Conservation (phyloP, 1,140 invertebrate genomes). For the Linepithema humile region DNA sequence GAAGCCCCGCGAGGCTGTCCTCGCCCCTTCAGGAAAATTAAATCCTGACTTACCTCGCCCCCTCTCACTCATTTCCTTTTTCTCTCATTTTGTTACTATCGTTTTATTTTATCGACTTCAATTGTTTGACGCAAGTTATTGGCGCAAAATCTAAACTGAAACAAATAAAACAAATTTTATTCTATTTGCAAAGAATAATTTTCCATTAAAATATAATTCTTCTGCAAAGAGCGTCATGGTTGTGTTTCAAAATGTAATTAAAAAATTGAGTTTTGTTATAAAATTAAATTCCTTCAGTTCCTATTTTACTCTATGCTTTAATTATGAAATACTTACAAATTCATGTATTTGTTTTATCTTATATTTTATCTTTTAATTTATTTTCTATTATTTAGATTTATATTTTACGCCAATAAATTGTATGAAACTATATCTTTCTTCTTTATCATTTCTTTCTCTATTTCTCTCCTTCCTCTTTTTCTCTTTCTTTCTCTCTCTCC, state of each 20-base stretch:
- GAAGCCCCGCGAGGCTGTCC: slow-evolving; percentile 79
- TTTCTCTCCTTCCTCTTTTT: background rate
- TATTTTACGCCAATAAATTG: slow-evolving; percentile 41
- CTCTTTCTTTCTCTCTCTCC: background rate
- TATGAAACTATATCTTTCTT: background rate
- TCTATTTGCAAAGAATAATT: background rate
- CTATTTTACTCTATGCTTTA: background rate
- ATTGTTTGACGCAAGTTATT: slow-evolving; percentile 15
- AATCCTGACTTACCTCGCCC: slow-evolving; percentile 52
- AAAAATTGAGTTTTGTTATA: background rate
- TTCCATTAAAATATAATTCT: background rate
- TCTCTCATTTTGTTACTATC: background rate
- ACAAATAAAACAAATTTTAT: background rate
- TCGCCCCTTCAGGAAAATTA: slow-evolving; percentile 74
- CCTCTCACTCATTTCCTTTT: background rate
- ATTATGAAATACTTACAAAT: no score
- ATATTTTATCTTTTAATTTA: background rate
- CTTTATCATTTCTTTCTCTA: background rate
- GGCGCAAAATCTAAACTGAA: background rate
- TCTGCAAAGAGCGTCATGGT: background rate
- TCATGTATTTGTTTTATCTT: background rate
- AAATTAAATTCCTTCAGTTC: background rate
- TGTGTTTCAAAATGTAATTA: background rate
- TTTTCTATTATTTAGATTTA: slow-evolving; percentile 17
- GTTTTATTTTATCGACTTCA: slow-evolving; percentile 17